These are phyloP conservation scores for Ornithorhynchus anatinus DNA, from an alignment of 2,113 vertebrate species.

Conservation along the genomic window DNA sequence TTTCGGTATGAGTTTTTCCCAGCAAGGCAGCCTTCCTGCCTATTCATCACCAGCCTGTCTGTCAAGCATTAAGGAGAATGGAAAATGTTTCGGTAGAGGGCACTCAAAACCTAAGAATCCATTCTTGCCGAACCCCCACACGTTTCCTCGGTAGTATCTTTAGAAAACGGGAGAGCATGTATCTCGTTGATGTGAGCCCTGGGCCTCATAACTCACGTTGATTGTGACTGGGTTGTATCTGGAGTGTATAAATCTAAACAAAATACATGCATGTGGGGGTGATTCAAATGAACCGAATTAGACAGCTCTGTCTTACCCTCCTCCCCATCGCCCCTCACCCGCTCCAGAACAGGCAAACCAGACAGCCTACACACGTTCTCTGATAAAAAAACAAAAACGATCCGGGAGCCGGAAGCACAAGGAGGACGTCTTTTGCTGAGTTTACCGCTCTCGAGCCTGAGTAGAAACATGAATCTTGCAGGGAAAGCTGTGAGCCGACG, in stretches of 20 bases:
- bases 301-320: constrained; percentile 32
- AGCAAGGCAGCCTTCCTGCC: not conserved
- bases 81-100: constrained; percentile 85
- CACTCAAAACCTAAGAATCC: constrained; percentile 84
- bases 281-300: constrained; percentile 65
- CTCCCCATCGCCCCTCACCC: not conserved
- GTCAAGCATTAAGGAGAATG: constrained; percentile 55
- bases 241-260: constrained; percentile 80
- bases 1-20: not conserved
- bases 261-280: constrained; percentile 79
- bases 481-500: constrained; percentile 39
- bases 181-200: constrained; percentile 83
- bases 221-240: constrained; percentile 82
- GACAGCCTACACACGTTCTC: no score
- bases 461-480: constrained; percentile 42
- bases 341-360: no score
- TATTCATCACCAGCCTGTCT: not conserved
- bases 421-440: constrained; percentile 15
- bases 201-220: constrained; percentile 86
- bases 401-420: not conserved
- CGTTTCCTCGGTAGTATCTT: constrained; percentile 63
- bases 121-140: constrained; percentile 67
- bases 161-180: constrained; percentile 80
- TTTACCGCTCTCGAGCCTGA: constrained; percentile 35
- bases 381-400: not conserved